These are phyloP conservation scores for Drosophila buzzatii DNA, from an alignment of 2,888 invertebrate species.

Conservation along the genomic window DNA sequence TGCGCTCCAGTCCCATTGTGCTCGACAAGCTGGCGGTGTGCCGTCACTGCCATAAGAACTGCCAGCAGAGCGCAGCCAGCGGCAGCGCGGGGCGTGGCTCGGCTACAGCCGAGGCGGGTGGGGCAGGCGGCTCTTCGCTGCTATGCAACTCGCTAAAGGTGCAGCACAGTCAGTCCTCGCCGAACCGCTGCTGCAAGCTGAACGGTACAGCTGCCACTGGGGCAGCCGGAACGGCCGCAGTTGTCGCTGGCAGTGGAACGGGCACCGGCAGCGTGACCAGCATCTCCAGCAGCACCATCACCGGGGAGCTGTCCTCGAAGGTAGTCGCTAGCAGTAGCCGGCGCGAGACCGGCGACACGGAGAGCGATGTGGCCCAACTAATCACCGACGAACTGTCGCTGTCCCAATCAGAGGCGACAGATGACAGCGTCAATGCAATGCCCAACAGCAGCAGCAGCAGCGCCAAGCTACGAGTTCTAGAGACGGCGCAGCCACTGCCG, in stretches of 20 bases:
- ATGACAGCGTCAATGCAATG: slow-evolving; percentile 75
- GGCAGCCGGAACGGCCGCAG: slow-evolving; percentile 1
- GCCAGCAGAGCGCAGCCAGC: slow-evolving; percentile 84
- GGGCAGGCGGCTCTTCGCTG: slow-evolving; percentile 52
- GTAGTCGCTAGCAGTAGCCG: slow-evolving; percentile 77
- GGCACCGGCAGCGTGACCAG: slow-evolving; percentile 80
- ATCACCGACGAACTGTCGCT: slow-evolving; percentile 79
- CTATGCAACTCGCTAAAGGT: slow-evolving; percentile 85
- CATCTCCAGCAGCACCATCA: slow-evolving; percentile 84
- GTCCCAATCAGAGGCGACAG: slow-evolving; percentile 83
- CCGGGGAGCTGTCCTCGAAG: slow-evolving; percentile 78
- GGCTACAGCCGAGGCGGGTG: slow-evolving; percentile 28
- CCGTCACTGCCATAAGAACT: slow-evolving; percentile 92
- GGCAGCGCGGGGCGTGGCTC: slow-evolving; percentile 29
- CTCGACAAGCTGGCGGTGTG: slow-evolving; percentile 91
- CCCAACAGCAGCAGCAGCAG: slow-evolving; percentile 77
- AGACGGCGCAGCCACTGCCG: slow-evolving; percentile 47
- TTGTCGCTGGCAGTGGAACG: slow-evolving; percentile 28
- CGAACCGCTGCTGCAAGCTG: slow-evolving; percentile 85
- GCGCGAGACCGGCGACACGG: slow-evolving; percentile 79
- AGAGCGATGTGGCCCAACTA: slow-evolving; percentile 81
- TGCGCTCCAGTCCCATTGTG: slow-evolving; percentile 90
- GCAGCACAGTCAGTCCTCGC: slow-evolving; percentile 85
- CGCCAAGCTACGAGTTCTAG: slow-evolving; percentile 82
- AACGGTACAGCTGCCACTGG: slow-evolving; percentile 57